Conservation (phyloP, 2,888 invertebrate species). For the Watsonalla binaria region DNA sequence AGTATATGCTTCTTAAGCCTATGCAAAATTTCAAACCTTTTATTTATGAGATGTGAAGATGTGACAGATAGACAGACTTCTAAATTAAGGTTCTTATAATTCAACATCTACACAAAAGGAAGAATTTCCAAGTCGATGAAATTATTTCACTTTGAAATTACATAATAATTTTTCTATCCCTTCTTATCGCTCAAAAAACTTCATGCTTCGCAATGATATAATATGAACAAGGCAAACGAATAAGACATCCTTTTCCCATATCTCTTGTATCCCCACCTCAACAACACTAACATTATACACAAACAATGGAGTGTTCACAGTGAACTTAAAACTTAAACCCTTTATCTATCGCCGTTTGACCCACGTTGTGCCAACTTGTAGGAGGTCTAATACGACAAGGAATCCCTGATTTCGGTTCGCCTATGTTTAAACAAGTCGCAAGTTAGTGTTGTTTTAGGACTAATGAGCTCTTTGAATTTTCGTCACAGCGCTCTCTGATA, state of each 20-base stretch:
- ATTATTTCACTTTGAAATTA: too few relatives aligned
- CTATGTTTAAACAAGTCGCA: constrained; percentile 48
- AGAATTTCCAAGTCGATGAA: too few relatives aligned
- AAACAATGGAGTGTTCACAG: constrained; percentile 1
- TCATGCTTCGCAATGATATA: too few relatives aligned
- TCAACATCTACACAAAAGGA: too few relatives aligned
- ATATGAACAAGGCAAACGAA: too few relatives aligned
- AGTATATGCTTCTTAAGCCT: too few relatives aligned
- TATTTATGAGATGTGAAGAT: too few relatives aligned
- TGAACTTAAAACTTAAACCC: constrained; percentile 19
- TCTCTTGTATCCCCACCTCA: constrained; percentile 1
- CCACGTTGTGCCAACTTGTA: constrained; percentile 2
- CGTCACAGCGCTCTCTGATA: constrained; percentile 28
- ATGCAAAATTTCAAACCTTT: too few relatives aligned
- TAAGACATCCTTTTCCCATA: background rate
- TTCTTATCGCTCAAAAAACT: too few relatives aligned
- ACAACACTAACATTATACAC: constrained; percentile 1
- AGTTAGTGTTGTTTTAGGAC: constrained; percentile 66
- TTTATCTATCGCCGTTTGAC: background rate
- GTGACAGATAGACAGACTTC: too few relatives aligned
- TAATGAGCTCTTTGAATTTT: constrained; percentile 56
- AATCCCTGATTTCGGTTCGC: constrained; percentile 10
- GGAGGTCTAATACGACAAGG: constrained; percentile 11
- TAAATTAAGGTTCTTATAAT: too few relatives aligned
- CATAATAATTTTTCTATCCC: too few relatives aligned